Base-by-base conservation (phyloP, 2,888 invertebrate species). In the Drosophila aldrichi region DNA sequence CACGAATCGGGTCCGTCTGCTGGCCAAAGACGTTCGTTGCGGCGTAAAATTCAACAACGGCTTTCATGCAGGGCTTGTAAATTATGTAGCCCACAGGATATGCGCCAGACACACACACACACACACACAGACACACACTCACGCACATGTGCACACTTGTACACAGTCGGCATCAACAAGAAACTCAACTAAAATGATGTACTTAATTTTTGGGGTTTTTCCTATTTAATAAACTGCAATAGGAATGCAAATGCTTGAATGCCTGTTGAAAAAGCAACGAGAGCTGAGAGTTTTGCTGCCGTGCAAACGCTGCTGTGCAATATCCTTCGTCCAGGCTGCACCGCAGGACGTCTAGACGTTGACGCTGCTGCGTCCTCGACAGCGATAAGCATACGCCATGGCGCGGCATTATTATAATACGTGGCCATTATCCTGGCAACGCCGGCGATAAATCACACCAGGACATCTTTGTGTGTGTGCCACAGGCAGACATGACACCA, bases 391-490 rank as follows among this genome's bases (percentile, higher is more conserved):
- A 85, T 89, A 81, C 89, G 84, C 84, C 80, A 56, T 71, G 80
- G 82, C 82, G 79, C 78, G 85, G 85, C 82, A 88, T 88, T 86
- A 86, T 88, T 80, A 82, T 88, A 89, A 86, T 84, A 89, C 86
- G 89, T 89, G 87, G 86, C 88, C 79, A 89, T 86, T 86, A 89
- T 86, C 89, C 89, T 41, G 58, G 88, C 87, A 75, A 72, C 77
- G 82, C 70, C 60, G 81, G 88, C 83, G 73, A 90, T 89, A 88
- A 89, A 88, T 88, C 88, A 89, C 86, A 83, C 76, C 84, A 74
- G 83, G 86, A 89, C 90, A 88, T 82, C 89, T 85, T 79, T 88
- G 89, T 85, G 82, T 88, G 82, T 82, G 77, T 88, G 88, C 86
- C 89, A 87, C 67, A 48, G 74, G 76, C 84, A 87, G 87, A 83